Percentiles rank a stretch among this genome's conserved stretches.
Conservation (phyloP, 2,888 invertebrate genomes). For the Panopea generosa region DNA sequence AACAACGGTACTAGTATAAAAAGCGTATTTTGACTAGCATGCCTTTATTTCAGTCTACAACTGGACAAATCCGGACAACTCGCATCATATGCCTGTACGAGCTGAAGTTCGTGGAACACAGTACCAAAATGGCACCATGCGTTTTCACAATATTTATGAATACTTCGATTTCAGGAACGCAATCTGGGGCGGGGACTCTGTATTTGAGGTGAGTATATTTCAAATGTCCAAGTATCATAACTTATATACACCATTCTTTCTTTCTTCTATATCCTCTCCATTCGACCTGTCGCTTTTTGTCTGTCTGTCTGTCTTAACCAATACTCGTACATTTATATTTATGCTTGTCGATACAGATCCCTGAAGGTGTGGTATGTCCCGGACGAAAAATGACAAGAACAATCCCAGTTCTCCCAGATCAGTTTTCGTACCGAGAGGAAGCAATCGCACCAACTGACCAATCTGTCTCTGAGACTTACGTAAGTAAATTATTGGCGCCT, state of each 20-base stretch:
- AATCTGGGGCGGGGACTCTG: conserved; percentile 43
- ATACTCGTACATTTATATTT: too few relatives aligned
- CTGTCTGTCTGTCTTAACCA: too few relatives aligned
- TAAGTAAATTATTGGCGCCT: too few relatives aligned
- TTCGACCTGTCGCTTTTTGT: too few relatives aligned
- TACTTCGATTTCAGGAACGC: conserved; percentile 66
- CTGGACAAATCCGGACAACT: neutral
- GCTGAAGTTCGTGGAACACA: conserved; percentile 53
- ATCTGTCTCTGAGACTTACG: conserved; percentile 63
- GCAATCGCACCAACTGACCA: conserved; percentile 40
- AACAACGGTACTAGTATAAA: too few relatives aligned
- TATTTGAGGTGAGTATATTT: conserved; percentile 61
- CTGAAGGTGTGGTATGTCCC: conserved; percentile 64
- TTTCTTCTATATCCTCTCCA: too few relatives aligned
- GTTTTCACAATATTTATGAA: conserved; percentile 70
- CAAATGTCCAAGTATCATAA: too few relatives aligned
- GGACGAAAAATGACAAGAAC: conserved; percentile 61
- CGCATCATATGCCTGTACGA: conserved; percentile 58
- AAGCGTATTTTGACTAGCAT: too few relatives aligned
- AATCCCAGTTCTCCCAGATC: conserved; percentile 61
- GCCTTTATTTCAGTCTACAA: too few relatives aligned
- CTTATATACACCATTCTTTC: too few relatives aligned
- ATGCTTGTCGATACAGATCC: too few relatives aligned
- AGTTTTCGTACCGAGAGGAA: conserved; percentile 73
- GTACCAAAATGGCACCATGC: neutral